Evolutionary conservation across 2,113 vertebrate species (phyloP).

Genomic region (Herpetotheres cachinnans): DNA sequence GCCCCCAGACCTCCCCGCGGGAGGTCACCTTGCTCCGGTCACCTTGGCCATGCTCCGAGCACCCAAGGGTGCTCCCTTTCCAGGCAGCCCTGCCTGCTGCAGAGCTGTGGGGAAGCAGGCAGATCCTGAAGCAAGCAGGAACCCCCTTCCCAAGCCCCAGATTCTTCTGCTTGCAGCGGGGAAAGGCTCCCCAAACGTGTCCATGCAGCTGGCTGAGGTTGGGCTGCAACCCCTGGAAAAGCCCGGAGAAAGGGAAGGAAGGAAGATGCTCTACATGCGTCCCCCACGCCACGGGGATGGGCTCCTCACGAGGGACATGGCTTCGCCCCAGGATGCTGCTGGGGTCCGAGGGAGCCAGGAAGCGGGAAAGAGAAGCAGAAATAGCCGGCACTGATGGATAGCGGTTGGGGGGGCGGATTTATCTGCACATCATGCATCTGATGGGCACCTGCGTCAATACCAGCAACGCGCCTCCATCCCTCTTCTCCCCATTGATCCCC

Average conservation of each 20-base stretch:
- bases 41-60: rapidly evolving
- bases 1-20: neutral
- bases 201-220: neutral
- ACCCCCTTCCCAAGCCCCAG: rapidly evolving
- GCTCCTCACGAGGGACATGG: rapidly evolving
- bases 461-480: neutral
- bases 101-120: neutral
- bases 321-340: neutral
- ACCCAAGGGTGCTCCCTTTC: neutral
- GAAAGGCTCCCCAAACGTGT: neutral
- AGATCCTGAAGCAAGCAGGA: neutral
- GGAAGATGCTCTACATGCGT: neutral
- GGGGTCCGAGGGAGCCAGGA: rapidly evolving
- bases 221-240: neutral
- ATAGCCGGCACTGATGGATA: rapidly evolving
- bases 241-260: neutral
- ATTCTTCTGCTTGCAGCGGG: neutral
- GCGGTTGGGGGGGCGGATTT: neutral
- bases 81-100: neutral
- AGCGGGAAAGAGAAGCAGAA: neutral
- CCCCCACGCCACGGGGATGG: rapidly evolving
- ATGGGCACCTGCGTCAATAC: neutral
- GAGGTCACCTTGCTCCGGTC: neutral
- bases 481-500: neutral
- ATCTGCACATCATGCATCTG: neutral